Conservation (phyloP, 2,113 vertebrate species). For the Sorex fumeus region DNA sequence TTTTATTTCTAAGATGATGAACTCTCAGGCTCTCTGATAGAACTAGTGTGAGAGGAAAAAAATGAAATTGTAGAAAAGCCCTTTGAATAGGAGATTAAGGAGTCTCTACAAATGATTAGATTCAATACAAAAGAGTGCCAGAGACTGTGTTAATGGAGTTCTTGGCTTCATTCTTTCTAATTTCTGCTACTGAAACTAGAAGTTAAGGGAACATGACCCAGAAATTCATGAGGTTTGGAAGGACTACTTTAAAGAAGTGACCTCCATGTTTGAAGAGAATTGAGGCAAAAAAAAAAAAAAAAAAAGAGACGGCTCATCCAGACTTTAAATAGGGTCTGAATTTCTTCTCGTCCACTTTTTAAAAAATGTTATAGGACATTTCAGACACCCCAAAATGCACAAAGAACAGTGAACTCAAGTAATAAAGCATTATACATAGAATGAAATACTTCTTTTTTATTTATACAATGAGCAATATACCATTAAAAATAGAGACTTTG, state of each 20-base stretch:
- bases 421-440: neutral
- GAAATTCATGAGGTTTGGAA: conserved; percentile 9
- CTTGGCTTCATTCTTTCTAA: conserved; percentile 25
- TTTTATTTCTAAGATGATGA: neutral
- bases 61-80: neutral
- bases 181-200: conserved; percentile 9
- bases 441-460: neutral
- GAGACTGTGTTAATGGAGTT: neutral
- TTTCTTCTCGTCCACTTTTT: neutral
- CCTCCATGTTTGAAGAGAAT: neutral
- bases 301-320: neutral
- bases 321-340: neutral
- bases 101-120: neutral
- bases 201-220: neutral
- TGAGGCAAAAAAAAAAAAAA: neutral
- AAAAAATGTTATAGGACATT: conserved; percentile 1
- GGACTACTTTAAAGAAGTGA: neutral
- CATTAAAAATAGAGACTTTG: conserved; percentile 8
- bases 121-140: neutral
- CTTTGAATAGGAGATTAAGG: neutral
- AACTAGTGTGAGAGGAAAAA: neutral
- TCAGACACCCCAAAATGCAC: neutral
- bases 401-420: neutral
- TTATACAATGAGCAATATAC: neutral
- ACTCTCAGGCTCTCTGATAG: neutral